These are phyloP conservation scores for Cichlasoma orientale DNA, from an alignment of 2,797 vertebrate genomes.

Conservation along the genomic window DNA sequence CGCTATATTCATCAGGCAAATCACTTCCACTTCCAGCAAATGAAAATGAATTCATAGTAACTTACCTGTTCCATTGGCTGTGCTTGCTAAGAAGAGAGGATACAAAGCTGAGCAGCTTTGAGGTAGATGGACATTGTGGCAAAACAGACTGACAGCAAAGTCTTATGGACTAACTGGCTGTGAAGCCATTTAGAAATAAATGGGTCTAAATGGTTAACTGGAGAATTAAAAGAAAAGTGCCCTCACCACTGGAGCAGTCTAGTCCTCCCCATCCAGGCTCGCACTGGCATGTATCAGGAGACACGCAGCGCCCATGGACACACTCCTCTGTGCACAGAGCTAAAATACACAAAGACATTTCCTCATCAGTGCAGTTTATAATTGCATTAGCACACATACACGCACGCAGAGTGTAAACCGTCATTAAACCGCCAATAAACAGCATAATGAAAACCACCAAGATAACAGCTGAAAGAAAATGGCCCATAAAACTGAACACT, in stretches of 20 bases:
- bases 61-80: slow-evolving; percentile 79
- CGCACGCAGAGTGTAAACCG: slow-evolving; percentile 47
- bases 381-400: slow-evolving; percentile 39
- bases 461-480: slow-evolving; percentile 62
- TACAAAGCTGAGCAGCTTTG: slow-evolving; percentile 79
- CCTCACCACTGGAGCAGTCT: slow-evolving; percentile 99
- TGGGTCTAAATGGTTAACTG: slow-evolving; percentile 59
- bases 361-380: slow-evolving; percentile 46
- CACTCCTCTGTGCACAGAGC: slow-evolving; percentile 96
- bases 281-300: slow-evolving; percentile 97
- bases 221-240: slow-evolving; percentile 30
- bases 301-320: slow-evolving; percentile 94
- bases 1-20: slow-evolving; percentile 74
- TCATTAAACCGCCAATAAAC: slow-evolving; percentile 60
- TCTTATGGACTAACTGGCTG: slow-evolving; percentile 68
- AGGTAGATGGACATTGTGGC: slow-evolving; percentile 62
- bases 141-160: slow-evolving; percentile 62
- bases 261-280: slow-evolving; percentile 98
- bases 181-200: slow-evolving; percentile 70
- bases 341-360: slow-evolving; percentile 67
- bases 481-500: slow-evolving; percentile 59
- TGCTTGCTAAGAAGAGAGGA: slow-evolving; percentile 77
- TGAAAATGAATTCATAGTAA: slow-evolving; percentile 77
- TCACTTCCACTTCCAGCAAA: slow-evolving; percentile 78
- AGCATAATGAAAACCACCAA: slow-evolving; percentile 57